Conservation (phyloP, 2,113 vertebrate genomes). For the Odontesthes bonariensis region DNA sequence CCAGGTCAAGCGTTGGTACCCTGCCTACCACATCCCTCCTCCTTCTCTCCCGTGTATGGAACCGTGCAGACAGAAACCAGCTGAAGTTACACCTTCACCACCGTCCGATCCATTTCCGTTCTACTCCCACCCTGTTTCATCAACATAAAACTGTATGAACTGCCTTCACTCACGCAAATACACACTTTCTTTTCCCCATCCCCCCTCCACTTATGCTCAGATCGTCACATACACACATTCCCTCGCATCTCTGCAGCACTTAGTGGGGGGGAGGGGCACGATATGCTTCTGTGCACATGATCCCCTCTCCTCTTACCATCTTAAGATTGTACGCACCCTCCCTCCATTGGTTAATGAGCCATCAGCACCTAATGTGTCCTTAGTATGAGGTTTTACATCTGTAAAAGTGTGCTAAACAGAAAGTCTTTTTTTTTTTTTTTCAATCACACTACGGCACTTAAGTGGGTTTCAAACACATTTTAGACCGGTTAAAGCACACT, state of each 20-base stretch:
- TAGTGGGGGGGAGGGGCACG: slow-evolving; percentile 67
- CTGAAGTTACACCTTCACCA: slow-evolving; percentile 41
- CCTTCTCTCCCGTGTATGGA: not conserved
- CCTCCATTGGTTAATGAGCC: slow-evolving; percentile 47
- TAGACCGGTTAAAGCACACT: slow-evolving; percentile 22
- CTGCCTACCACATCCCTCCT: not conserved
- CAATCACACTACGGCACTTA: slow-evolving; percentile 25
- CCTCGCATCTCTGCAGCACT: slow-evolving; percentile 73
- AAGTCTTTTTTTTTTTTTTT: not conserved
- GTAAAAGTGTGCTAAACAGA: slow-evolving; percentile 12
- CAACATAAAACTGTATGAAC: slow-evolving; percentile 45
- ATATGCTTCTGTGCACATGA: slow-evolving; percentile 64
- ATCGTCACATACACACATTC: slow-evolving; percentile 53
- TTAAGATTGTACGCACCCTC: slow-evolving; percentile 54
- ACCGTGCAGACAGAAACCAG: slow-evolving; percentile 31
- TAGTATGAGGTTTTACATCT: slow-evolving; percentile 50
- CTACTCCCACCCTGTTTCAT: slow-evolving; percentile 25
- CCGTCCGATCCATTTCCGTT: slow-evolving; percentile 25
- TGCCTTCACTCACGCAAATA: slow-evolving; percentile 36
- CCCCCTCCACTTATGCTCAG: slow-evolving; percentile 37
- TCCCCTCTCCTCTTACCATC: slow-evolving; percentile 51
- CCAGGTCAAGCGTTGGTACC: not conserved
- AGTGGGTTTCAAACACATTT: slow-evolving; percentile 14
- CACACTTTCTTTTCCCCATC: slow-evolving; percentile 38
- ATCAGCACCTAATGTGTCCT: slow-evolving; percentile 73